Evolutionary conservation across 2,888 invertebrate genomes (phyloP).

Genomic region (Nomada lathburiana): DNA sequence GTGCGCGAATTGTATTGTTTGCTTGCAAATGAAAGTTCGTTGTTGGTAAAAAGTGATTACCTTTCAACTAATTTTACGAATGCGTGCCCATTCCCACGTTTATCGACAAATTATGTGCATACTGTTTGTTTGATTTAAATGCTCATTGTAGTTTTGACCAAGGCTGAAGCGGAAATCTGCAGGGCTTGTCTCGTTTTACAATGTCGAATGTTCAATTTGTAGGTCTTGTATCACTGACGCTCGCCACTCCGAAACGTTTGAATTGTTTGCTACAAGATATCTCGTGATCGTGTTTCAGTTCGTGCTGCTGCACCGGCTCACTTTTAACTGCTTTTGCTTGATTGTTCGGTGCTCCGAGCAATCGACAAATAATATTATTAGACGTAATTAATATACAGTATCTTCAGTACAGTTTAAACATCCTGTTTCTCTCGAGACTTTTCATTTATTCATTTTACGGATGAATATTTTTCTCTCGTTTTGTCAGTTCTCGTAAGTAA

Average conservation of each 20-base stretch:
- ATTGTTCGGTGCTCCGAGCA: slow-evolving; percentile 20
- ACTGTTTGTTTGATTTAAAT: too few species aligned
- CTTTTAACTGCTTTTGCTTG: slow-evolving; percentile 58
- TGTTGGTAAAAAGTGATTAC: neutral
- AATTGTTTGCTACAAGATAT: slow-evolving; percentile 61
- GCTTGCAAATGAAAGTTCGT: too few species aligned
- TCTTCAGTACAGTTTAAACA: too few species aligned
- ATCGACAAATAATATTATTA: slow-evolving; percentile 26
- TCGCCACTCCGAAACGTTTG: slow-evolving; percentile 47
- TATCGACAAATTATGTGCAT: too few species aligned
- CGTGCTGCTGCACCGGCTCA: slow-evolving; percentile 35
- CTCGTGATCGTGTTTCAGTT: slow-evolving; percentile 50
- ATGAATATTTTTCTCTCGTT: neutral
- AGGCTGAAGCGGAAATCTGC: slow-evolving; percentile 15
- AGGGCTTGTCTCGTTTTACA: slow-evolving; percentile 42
- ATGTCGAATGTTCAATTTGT: slow-evolving; percentile 59
- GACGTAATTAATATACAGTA: neutral
- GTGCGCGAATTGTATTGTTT: too few species aligned
- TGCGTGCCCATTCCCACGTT: too few species aligned
- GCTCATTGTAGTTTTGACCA: neutral
- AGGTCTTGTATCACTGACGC: slow-evolving; percentile 63
- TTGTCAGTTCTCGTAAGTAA: neutral
- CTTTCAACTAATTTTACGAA: too few species aligned
- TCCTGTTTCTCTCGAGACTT: too few species aligned
- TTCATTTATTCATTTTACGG: neutral